Conservation (phyloP, 1,140 invertebrate species). For the Leptonema lineaticorne region DNA sequence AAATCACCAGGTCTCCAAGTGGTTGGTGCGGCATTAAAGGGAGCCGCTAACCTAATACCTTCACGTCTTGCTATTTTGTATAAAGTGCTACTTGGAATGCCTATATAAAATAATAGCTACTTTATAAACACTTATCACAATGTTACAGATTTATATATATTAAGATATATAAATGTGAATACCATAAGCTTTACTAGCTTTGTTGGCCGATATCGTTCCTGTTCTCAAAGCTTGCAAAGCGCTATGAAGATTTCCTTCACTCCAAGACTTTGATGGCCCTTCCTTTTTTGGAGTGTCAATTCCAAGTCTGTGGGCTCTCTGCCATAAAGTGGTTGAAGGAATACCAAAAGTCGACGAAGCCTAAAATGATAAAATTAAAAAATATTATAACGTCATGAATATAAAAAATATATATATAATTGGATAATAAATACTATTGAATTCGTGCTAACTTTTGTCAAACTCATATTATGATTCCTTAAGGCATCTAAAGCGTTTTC, state of each 20-base stretch:
- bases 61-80: conserved; percentile 88
- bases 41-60: conserved; percentile 81
- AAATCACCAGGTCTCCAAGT: conserved; percentile 83
- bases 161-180: conserved; percentile 9
- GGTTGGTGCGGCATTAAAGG: conserved; percentile 88
- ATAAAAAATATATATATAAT: not conserved
- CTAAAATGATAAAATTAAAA: conserved; percentile 41
- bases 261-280: conserved; percentile 83
- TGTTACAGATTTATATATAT: not conserved
- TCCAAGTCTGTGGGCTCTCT: conserved; percentile 78
- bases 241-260: conserved; percentile 77
- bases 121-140: no score
- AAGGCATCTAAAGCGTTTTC: conserved; percentile 82
- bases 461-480: conserved; percentile 81
- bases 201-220: conserved; percentile 84
- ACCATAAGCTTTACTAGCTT: conserved; percentile 88
- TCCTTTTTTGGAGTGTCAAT: conserved; percentile 91
- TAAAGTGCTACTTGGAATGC: conserved; percentile 83
- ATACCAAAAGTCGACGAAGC: conserved; percentile 81
- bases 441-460: conserved; percentile 70
- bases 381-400: not conserved
- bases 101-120: conserved; percentile 43
- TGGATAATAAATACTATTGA: not conserved
- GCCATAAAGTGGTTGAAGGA: conserved; percentile 87
- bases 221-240: conserved; percentile 78